Evolutionary conservation across 1,140 invertebrate genomes (phyloP).

Genomic region (Hyles vespertilio): DNA sequence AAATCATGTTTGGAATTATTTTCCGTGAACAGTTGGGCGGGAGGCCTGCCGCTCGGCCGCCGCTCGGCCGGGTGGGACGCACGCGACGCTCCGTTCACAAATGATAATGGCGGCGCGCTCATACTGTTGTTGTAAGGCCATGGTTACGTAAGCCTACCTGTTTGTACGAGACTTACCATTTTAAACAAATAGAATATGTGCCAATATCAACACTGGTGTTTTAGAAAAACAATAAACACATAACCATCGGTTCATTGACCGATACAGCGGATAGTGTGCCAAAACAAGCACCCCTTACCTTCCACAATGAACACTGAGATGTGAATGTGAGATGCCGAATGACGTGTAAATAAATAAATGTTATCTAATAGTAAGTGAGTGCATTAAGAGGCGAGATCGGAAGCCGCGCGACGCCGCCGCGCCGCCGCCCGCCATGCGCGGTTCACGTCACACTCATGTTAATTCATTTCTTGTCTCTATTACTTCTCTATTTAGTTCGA

Average conservation of each 20-base stretch:
- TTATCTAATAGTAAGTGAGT: background rate
- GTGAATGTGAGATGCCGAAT: slow-evolving; percentile 16
- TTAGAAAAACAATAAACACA: slow-evolving; percentile 69
- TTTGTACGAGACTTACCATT: slow-evolving; percentile 53
- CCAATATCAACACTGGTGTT: slow-evolving; percentile 63
- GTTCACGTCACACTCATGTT: too few relatives aligned
- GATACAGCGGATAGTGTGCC: slow-evolving; percentile 48
- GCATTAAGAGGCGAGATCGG: background rate
- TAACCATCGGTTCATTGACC: slow-evolving; percentile 49
- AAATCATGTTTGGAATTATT: background rate
- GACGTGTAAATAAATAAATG: slow-evolving; percentile 8
- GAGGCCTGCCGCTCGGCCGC: too few relatives aligned
- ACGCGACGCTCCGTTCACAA: too few relatives aligned
- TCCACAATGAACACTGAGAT: slow-evolving; percentile 38
- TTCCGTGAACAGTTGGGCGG: background rate
- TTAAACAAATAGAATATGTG: slow-evolving; percentile 68
- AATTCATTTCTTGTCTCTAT: too few relatives aligned
- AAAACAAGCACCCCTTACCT: slow-evolving; percentile 65
- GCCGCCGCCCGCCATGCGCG: too few relatives aligned
- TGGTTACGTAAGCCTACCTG: slow-evolving; percentile 46
- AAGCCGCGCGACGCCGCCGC: too few relatives aligned
- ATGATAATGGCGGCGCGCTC: background rate
- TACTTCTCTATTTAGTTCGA: too few relatives aligned
- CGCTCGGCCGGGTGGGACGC: too few relatives aligned
- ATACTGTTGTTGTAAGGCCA: slow-evolving; percentile 30